Percentiles rank a stretch among this genome's conserved stretches.
Conservation (phyloP, 2,888 invertebrate species). For the Dryococelus australis region DNA sequence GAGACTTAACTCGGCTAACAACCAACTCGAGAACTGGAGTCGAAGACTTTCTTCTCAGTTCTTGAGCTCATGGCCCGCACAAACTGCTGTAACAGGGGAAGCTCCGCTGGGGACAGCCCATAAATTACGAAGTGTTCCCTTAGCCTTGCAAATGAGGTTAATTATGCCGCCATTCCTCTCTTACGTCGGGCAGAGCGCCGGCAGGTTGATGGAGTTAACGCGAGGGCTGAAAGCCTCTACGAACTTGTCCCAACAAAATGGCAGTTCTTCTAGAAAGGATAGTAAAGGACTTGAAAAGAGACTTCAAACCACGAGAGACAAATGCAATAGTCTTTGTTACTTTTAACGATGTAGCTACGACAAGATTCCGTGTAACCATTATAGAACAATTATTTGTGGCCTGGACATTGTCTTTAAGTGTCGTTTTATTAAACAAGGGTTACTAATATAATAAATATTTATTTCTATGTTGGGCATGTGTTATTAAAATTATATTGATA, state of each 20-base stretch:
- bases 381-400: no score
- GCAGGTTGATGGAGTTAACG: background rate
- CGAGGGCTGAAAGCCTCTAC: background rate
- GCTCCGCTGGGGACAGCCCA: constrained; percentile 6
- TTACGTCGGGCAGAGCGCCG: background rate
- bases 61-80: background rate
- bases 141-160: constrained; percentile 16
- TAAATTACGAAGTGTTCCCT: constrained; percentile 5
- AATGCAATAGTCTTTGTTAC: no score
- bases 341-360: no score
- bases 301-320: no score
- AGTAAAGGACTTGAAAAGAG: no score
- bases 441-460: no score
- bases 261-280: background rate
- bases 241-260: background rate
- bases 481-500: no score
- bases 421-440: no score
- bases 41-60: background rate
- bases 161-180: constrained; percentile 6
- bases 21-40: background rate
- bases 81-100: background rate
- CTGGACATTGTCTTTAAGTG: no score
- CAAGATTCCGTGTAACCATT: no score
- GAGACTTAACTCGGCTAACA: no score
- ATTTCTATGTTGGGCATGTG: no score